These are phyloP conservation scores for Solenopsis fugax DNA, from an alignment of 1,140 invertebrate genomes.

Conservation along the genomic window DNA sequence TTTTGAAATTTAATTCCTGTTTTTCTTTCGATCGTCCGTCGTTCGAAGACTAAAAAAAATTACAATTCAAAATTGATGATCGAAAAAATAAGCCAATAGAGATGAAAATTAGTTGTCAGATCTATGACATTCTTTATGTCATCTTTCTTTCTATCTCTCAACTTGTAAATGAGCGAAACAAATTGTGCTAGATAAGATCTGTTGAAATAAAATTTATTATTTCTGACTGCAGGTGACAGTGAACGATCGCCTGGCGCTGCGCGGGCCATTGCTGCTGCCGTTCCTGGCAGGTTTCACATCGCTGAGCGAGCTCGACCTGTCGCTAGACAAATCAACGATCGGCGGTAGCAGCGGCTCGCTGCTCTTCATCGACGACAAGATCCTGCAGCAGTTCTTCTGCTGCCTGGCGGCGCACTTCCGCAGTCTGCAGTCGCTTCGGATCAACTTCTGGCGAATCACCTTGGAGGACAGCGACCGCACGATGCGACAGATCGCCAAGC, in stretches of 20 bases:
- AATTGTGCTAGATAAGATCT: constrained; percentile 31
- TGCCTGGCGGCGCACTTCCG: constrained; percentile 83
- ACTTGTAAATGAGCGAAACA: not conserved
- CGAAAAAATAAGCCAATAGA: not conserved
- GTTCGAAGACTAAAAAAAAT: not conserved
- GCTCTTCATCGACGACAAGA: constrained; percentile 85
- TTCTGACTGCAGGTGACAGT: constrained; percentile 83
- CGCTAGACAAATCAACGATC: constrained; percentile 84
- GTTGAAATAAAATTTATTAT: constrained; percentile 20
- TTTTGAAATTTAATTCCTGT: not conserved
- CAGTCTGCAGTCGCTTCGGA: constrained; percentile 83
- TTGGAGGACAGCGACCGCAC: constrained; percentile 85
- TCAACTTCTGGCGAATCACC: constrained; percentile 85
- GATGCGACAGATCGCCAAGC: constrained; percentile 83
- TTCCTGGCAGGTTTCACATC: constrained; percentile 86
- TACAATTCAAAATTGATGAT: not conserved
- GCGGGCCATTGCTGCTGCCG: constrained; percentile 86
- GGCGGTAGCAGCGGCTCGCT: constrained; percentile 81
- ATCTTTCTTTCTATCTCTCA: not conserved
- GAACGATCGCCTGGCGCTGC: constrained; percentile 85
- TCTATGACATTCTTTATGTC: not conserved
- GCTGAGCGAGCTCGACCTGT: constrained; percentile 86
- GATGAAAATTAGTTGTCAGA: not conserved
- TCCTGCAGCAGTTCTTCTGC: constrained; percentile 84
- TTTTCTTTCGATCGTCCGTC: not conserved